These are phyloP conservation scores for Aricia agestis DNA, from an alignment of 1,140 invertebrate genomes.

Conservation along the genomic window DNA sequence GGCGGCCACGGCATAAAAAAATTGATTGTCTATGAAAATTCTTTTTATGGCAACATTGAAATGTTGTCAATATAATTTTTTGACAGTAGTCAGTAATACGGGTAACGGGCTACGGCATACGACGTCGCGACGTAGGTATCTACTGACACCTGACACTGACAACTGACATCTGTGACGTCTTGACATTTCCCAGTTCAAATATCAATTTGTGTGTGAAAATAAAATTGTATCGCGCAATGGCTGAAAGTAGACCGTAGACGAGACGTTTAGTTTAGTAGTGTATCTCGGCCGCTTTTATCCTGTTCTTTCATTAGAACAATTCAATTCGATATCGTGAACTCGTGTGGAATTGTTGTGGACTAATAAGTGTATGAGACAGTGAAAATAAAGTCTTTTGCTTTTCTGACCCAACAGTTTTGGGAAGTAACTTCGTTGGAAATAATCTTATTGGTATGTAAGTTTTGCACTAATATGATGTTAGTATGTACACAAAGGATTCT, in stretches of 20 bases:
- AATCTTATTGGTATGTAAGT: conserved; percentile 59
- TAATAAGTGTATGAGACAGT: conserved; percentile 35
- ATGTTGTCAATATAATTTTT: background rate
- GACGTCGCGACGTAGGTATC: background rate
- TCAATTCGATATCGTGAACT: conserved; percentile 23
- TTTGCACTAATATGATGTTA: background rate
- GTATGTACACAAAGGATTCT: background rate
- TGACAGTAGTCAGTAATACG: no score
- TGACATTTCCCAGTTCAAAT: background rate
- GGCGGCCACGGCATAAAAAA: no score
- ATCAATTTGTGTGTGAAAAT: conserved; percentile 18
- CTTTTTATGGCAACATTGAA: background rate
- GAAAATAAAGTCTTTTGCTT: conserved; percentile 21
- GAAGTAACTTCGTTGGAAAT: conserved; percentile 40
- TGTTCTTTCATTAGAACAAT: conserved; percentile 38
- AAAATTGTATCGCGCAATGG: conserved; percentile 42
- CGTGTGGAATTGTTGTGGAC: conserved; percentile 39
- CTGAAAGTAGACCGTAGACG: conserved; percentile 40
- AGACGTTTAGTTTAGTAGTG: conserved; percentile 30
- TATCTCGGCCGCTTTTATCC: conserved; percentile 35
- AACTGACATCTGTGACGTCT: background rate
- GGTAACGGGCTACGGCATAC: conserved; percentile 6
- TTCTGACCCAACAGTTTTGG: conserved; percentile 17
- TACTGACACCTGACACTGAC: no score
- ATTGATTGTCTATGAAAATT: no score